Percentiles rank a stretch among this genome's conserved stretches.
Evolutionary conservation across 2,113 vertebrate species (phyloP).

Genomic region (Tauraco erythrolophus): DNA sequence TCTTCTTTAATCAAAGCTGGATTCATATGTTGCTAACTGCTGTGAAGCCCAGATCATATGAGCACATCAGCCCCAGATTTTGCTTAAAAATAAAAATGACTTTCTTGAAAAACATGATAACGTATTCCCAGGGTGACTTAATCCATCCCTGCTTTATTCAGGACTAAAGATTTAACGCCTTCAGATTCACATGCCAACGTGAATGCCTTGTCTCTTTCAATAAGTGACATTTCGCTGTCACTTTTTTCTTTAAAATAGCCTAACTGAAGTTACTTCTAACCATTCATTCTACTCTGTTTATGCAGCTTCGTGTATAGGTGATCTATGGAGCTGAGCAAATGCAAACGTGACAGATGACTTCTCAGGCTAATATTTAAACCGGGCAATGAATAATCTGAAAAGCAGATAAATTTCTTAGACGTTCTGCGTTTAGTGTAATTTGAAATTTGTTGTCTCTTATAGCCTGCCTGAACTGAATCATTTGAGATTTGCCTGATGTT

Average conservation of each 20-base stretch:
- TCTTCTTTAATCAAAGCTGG: not conserved
- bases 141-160: not conserved
- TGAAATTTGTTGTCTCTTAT: slow-evolving; percentile 2
- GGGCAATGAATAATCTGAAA: not conserved
- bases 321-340: not conserved
- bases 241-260: not conserved
- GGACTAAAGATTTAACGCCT: not conserved
- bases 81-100: not conserved
- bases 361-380: not conserved
- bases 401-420: not conserved
- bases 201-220: not conserved
- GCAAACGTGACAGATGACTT: not conserved
- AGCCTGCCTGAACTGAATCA: not conserved
- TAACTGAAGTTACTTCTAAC: not conserved
- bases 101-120: not conserved
- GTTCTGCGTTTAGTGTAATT: not conserved
- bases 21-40: not conserved
- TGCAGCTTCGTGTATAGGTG: not conserved
- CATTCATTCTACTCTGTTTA: not conserved
- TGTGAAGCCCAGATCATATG: not conserved
- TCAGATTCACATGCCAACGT: not conserved
- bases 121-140: not conserved
- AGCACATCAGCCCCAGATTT: not conserved
- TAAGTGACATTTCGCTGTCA: not conserved
- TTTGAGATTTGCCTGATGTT: not conserved